Base-by-base conservation (phyloP, 2,113 vertebrate genomes). In the Probosciger aterrimus region DNA sequence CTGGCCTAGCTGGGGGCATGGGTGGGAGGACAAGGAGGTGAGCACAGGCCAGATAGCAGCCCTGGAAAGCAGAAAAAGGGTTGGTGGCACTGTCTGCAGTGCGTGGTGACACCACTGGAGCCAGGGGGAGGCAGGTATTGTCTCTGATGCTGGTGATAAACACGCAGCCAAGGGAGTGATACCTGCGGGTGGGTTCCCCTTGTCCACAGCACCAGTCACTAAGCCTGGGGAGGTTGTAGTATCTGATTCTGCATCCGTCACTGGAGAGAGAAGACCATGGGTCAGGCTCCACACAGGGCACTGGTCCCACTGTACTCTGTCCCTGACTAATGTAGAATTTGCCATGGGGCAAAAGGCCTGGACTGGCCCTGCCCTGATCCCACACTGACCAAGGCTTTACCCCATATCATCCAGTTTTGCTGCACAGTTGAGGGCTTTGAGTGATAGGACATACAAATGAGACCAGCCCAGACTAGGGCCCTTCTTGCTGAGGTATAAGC, bases 151-250 rank as follows among this genome's bases (percentile, higher is more conserved):
- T 22, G 4, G 17, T 59, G 43, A 53, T 43, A 62, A 75, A 57
- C 4, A 7, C 0, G 0, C 9, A 68, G 67, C 17, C 43, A 10
- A 2, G 11, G 14, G 23, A 86, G 14, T 43, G 30, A 50, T 14
- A 4, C n/a, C 27, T 65, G 33, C 1, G 4, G 22, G 10, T 57
- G 57, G 33, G 18, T 46, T 67, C 19, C 9, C 28, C 50, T 67
- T 44, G 15, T 43, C 28, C 73, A 0, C 4, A 9, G 50, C 37
- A 63, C 31, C 2, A 2, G 19, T 31, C 31, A 17, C 60, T 59
- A 63, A 59, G 35, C 73, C 81, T 4, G 25, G 12, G 50, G 18
- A 74, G 6, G 2, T 15, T 70, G 46, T 9, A 9, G 8, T 62
- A 22, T 35, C 68, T 81, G 55, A 41, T 59, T 18, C 46, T 84